Evolutionary conservation across 2,113 vertebrate genomes (phyloP), one percentile per base, ranked within the genome.

Genomic region (Camelus dromedarius): DNA sequence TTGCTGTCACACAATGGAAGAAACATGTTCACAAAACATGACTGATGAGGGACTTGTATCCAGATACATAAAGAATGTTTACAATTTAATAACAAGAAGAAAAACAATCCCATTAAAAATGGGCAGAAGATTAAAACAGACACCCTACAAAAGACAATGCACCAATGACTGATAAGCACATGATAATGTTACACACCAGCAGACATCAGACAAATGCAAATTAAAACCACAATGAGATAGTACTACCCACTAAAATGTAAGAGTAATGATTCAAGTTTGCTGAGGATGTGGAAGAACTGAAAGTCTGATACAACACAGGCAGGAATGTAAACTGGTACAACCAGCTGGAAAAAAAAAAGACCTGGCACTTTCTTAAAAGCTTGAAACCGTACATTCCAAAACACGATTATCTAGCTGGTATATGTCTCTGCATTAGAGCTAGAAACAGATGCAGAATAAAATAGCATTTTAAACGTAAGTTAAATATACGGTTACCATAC

Each of bases 1-100:
- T 70, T 70, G 35, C 28, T 62, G 5, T 93, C 72, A 84, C 42
- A 70, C 64, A 52, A 19, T 28, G 11, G 50, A 88, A 89, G 67
- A 89, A 97, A 90, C 75, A 35, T 83, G 79, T 46, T 92, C 73
- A 35, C 5, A 77, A 96, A 87, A 92, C 22, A 73, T 18, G 73
- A 26, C 20, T 84, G 93, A 75, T 35, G 70, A 85, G 62, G 38
- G 52, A 54, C 42, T 91, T 73, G n/a, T 30, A 38, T 42, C 10
- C 13, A 80, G 19, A 42, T 77, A 62, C 54, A 50, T 50, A 76
- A 89, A 95, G 35, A 83, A 70, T n/a, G n/a, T 56, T 75, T 89
- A 35, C 42, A 95, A 89, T 9, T 80, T 56, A 95, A 24, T 58
- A 22, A 60, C 19, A 82, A 66, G 24, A 94, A 81, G 20, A 73